Percentiles rank a stretch among this genome's conserved stretches.
phyloP scores from a whole-genome alignment of 2,888 invertebrate genomes.

The Chymomyza fuscimana region DNA sequence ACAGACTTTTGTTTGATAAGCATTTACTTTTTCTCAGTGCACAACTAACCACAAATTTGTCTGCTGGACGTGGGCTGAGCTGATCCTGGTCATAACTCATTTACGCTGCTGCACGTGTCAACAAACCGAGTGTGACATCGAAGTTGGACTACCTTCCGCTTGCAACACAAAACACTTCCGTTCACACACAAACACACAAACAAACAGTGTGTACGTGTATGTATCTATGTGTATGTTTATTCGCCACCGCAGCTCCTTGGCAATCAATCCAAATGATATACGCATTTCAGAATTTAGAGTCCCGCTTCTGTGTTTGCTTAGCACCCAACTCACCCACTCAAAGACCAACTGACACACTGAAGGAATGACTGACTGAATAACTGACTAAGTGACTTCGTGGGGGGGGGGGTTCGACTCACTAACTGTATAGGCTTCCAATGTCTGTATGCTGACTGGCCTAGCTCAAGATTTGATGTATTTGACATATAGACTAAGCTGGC shows the following conservation, averaged over 20 bases:
- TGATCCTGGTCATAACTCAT: conserved; percentile 53
- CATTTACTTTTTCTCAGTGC: not conserved
- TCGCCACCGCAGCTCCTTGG: conserved; percentile 35
- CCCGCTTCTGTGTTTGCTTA: conserved; percentile 53
- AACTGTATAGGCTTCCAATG: not conserved
- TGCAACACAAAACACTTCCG: conserved; percentile 44
- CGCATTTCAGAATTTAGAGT: conserved; percentile 55
- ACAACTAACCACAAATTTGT: not conserved
- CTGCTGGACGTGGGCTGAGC: not conserved
- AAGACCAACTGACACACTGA: not conserved
- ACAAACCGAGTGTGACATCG: conserved; percentile 62
- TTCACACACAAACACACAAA: conserved; percentile 28
- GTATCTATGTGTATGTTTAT: conserved; percentile 11
- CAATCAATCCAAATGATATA: conserved; percentile 74
- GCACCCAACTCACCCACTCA: conserved; percentile 4
- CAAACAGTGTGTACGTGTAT: conserved; percentile 33
- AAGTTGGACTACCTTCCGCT: conserved; percentile 49
- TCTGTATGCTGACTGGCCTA: conserved; percentile 16
- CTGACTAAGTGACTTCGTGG: not conserved
- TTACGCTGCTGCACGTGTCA: conserved; percentile 59
- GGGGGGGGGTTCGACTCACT: too few species aligned
- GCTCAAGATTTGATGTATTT: conserved; percentile 65
- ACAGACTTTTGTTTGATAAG: too few species aligned
- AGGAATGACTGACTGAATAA: not conserved
- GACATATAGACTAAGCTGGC: conserved; percentile 58